These are phyloP conservation scores for Gymnarchus niloticus DNA, from an alignment of 2,113 vertebrate genomes.

Conservation along the genomic window DNA sequence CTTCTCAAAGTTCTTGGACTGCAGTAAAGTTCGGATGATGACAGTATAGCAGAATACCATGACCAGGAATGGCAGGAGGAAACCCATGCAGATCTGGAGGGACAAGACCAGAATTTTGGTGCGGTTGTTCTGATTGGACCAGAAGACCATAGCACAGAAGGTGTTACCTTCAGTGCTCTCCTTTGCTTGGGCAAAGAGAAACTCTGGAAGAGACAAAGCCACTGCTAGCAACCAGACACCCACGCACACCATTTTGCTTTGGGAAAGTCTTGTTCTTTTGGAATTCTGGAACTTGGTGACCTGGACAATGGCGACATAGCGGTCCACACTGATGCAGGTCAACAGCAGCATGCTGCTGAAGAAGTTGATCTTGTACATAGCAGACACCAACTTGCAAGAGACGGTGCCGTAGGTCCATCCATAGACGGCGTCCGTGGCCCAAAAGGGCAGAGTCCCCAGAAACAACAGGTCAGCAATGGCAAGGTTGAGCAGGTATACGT, in stretches of 20 bases:
- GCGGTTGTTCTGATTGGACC: conserved; percentile 22
- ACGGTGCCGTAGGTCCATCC: conserved; percentile 68
- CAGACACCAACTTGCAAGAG: conserved; percentile 69
- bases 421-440: conserved; percentile 62
- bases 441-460: conserved; percentile 77
- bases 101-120: conserved; percentile 60
- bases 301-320: conserved; percentile 73
- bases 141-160: conserved; percentile 66
- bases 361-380: conserved; percentile 79
- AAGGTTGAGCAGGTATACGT: conserved; percentile 76
- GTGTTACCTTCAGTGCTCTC: accelerated
- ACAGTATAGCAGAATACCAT: conserved; percentile 76
- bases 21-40: conserved; percentile 69
- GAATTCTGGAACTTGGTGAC: conserved; percentile 59
- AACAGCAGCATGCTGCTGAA: conserved; percentile 78
- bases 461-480: conserved; percentile 79
- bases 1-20: conserved; percentile 71
- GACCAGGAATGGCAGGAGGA: conserved; percentile 72
- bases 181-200: conserved; percentile 57
- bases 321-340: conserved; percentile 78
- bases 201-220: conserved; percentile 68
- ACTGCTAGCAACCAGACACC: conserved; percentile 64
- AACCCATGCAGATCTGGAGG: conserved; percentile 72
- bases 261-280: conserved; percentile 54
- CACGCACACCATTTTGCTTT: conserved; percentile 60